Evolutionary conservation across 2,797 vertebrate species (phyloP), one percentile per base, ranked within the genome.

Genomic region (Bradypodion pumilum): DNA sequence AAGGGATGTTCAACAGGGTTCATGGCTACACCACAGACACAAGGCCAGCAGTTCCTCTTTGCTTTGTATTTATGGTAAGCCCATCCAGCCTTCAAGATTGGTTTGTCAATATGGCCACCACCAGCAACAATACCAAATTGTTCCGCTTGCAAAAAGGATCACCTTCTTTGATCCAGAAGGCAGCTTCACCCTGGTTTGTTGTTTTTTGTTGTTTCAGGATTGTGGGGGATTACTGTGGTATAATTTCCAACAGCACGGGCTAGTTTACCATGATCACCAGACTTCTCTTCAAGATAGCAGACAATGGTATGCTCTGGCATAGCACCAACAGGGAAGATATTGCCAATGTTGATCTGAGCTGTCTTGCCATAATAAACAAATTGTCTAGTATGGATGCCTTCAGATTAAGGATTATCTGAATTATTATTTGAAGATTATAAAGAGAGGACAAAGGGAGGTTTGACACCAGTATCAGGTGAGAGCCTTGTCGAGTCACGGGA

Each of bases 321-420:
- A 65, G 96, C 97, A 83, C 98, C 99, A 68, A 99, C 98, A 0
- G 98, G 99, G 3, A 99, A 97, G 25, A 99, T 98, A 68, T 99
- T 99, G 72, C 98, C 99, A 0, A 99, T 98, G 94, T 99, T 99
- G 88, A 99, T 97, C 96, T 99, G 98, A 92, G 99, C 99, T 90
- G 99, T 99, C 96, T 99, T 99, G 95, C 98, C 98, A 1, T 98
- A 99, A 94, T 99, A 99, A 84, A 99, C 98, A 65, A 99, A 99
- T 95, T 99, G 99, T 5, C 99, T 98, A 0, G 98, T 99, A 84
- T 99, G 98, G 94, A 99, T 99, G 56, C 98, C 98, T 94, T 99
- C 98, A 0, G 98, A n/a, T n/a, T n/a, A n/a, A n/a, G n/a, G n/a
- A n/a, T n/a, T n/a, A n/a, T n/a, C n/a, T n/a, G n/a, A n/a, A n/a